Conservation (phyloP, 92 coral and sea anemone species). For the Phenganax subtilis region DNA sequence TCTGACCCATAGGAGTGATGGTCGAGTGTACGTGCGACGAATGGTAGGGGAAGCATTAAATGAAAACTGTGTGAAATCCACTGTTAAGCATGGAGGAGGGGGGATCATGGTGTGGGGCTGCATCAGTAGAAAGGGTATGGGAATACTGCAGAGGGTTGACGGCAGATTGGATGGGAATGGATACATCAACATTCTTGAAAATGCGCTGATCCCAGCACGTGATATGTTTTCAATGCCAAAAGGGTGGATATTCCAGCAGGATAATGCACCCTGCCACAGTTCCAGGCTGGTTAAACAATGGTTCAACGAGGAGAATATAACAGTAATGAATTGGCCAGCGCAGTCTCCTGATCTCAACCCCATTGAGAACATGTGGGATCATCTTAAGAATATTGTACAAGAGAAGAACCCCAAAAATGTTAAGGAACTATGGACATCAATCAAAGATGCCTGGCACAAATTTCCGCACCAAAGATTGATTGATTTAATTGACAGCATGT, state of each 20-base stretch:
- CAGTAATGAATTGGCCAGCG: constrained; percentile 8
- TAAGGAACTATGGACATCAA: constrained; percentile 8
- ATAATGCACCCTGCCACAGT: constrained; percentile 11
- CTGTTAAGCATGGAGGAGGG: too few species aligned
- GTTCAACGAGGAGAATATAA: background rate
- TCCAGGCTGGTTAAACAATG: background rate
- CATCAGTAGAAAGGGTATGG: background rate
- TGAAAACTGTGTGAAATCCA: too few species aligned
- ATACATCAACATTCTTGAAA: constrained; percentile 14
- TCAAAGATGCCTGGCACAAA: background rate
- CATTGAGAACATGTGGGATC: constrained; percentile 17
- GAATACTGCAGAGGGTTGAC: background rate
- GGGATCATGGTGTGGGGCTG: background rate
- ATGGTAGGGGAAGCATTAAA: background rate
- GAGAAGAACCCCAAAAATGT: constrained; percentile 1
- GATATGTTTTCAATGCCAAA: background rate
- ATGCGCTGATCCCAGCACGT: background rate
- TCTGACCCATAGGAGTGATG: too few species aligned
- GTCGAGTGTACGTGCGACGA: background rate
- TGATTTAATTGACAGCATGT: background rate
- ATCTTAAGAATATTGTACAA: background rate
- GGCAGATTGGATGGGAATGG: background rate
- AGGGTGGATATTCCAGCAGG: constrained; percentile 17
- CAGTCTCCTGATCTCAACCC: constrained; percentile 23
- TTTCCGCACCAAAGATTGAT: background rate